Evolutionary conservation across 2,888 invertebrate genomes (phyloP), one percentile per base, ranked within the genome.

Genomic region (Lottia scabra): DNA sequence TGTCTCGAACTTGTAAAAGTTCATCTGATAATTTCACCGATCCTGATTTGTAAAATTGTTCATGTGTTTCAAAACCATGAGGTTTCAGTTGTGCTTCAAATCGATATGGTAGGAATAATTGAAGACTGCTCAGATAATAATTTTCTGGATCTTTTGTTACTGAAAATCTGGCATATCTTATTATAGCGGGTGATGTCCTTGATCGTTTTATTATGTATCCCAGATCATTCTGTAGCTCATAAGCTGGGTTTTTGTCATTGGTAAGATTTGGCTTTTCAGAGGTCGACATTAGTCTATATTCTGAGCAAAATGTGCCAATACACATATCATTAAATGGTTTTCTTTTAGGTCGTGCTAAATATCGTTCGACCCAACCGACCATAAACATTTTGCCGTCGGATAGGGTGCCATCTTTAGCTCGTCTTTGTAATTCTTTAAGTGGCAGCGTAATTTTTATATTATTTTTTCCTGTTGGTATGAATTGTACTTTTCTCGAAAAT

Each of bases 291-390:
- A 76, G 62, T 23, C 72, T 26, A 45, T 70, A 76, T 30, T 72
- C 70, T 1, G 76, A 74, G 30, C 72, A 71, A 64, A 76, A 76
- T 19, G 63, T 15, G 16, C 70, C 77, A 10, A 73, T 48, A 63
- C 72, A 74, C 70, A 76, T 67, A 8, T 45, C 63, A 13, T 74
- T 65, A 68, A 76, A 74, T 13, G 46, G 46, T 13, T 16, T 16
- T 46, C 46, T 16, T 16, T 46, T 16, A 16, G 46, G 46, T 46
- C 46, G 46, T 16, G 46, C 46, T 46, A 16, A 16, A 16, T 46
- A 46, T 46, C 46, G 46, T 13, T 46, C 46, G 16, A 16, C 16
- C 15, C 13, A 16, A 46, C 46, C 16, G 16, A 16, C 16, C 46
- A 46, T 46, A 46, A 46, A 46, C 46, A 46, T 46, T 16, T 46